Evolutionary conservation across 2,888 invertebrate genomes (phyloP).

Genomic region (Oligia fasciuncula): DNA sequence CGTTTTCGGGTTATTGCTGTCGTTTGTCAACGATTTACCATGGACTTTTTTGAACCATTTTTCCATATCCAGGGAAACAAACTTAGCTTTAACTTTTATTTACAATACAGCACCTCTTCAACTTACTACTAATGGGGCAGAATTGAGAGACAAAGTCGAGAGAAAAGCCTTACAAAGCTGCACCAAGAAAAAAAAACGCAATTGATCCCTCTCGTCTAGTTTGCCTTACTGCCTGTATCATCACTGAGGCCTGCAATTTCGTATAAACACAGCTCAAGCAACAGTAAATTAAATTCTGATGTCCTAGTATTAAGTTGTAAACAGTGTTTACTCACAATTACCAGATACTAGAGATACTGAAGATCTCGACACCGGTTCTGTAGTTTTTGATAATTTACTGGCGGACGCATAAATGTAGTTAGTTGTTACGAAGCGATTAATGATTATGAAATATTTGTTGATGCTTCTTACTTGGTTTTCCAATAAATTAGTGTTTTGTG

Average conservation of each 20-base stretch:
- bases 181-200: slow-evolving; percentile 6
- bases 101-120: background rate
- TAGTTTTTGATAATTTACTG: slow-evolving; percentile 70
- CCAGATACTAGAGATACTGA: slow-evolving; percentile 50
- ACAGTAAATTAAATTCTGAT: slow-evolving; percentile 84
- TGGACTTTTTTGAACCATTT: background rate
- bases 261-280: slow-evolving; percentile 75
- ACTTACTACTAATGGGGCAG: background rate
- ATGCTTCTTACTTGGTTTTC: background rate
- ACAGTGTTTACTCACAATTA: slow-evolving; percentile 71
- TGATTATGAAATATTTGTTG: slow-evolving; percentile 52
- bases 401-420: slow-evolving; percentile 46
- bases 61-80: background rate
- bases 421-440: slow-evolving; percentile 47
- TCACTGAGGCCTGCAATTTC: slow-evolving; percentile 75
- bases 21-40: slow-evolving; percentile 15
- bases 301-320: slow-evolving; percentile 80
- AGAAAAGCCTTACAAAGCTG: slow-evolving; percentile 1
- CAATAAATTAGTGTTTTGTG: background rate
- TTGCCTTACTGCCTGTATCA: slow-evolving; percentile 26
- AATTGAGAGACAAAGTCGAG: background rate
- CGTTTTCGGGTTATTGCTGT: slow-evolving; percentile 25
- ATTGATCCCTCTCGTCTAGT: slow-evolving; percentile 47
- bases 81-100: background rate
- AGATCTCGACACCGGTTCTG: slow-evolving; percentile 63